These are phyloP conservation scores for Seladonia tumulorum DNA, from an alignment of 2,888 invertebrate genomes.

Conservation along the genomic window DNA sequence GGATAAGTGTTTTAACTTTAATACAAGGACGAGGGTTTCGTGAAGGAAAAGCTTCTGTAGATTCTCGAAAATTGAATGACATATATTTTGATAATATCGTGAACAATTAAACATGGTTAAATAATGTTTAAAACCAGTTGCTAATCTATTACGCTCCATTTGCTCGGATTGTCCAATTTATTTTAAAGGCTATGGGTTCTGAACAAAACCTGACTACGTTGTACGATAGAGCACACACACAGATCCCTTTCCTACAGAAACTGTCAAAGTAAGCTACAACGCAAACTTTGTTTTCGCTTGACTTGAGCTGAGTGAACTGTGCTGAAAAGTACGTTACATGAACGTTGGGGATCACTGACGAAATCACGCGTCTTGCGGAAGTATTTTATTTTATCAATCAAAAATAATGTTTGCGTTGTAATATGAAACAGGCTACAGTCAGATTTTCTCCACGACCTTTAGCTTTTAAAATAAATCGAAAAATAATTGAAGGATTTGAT, in stretches of 20 bases:
- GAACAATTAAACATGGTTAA: too few species aligned
- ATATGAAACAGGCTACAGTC: too few species aligned
- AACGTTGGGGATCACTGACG: neutral
- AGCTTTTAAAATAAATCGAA: neutral
- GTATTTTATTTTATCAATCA: neutral
- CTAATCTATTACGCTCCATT: neutral
- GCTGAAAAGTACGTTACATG: neutral
- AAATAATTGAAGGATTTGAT: neutral
- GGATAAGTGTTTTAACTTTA: too few species aligned
- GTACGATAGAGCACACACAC: neutral
- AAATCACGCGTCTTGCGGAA: neutral
- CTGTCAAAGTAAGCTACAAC: neutral
- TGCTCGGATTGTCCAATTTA: neutral
- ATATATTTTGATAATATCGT: neutral
- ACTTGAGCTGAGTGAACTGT: neutral
- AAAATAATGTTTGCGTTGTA: neutral
- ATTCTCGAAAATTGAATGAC: too few species aligned
- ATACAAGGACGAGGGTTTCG: too few species aligned
- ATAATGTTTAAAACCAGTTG: neutral
- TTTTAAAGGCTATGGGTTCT: neutral
- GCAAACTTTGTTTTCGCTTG: constrained; percentile 4
- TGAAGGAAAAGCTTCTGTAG: too few species aligned
- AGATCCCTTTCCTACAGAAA: neutral
- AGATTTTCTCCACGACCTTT: neutral
- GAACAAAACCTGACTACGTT: neutral